Evolutionary conservation across 2,113 vertebrate species (phyloP).

Genomic region (Pyxicephalus adspersus): DNA sequence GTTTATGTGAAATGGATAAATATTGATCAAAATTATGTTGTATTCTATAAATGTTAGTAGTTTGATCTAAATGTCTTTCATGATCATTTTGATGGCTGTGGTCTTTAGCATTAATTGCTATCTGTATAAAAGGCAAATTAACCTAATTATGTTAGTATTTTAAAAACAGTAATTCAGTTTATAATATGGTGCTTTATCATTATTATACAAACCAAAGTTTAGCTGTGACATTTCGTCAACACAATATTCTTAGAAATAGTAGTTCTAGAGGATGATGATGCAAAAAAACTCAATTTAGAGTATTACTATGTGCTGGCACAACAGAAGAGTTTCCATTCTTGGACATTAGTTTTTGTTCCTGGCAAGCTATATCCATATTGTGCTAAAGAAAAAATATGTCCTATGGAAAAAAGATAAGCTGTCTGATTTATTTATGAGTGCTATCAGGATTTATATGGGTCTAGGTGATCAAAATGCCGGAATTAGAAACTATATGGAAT

Average conservation of each 20-base stretch:
- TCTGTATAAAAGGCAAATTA: too few relatives aligned
- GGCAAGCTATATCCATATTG: background rate
- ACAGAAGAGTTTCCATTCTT: background rate
- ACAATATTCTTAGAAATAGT: background rate
- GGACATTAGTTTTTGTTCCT: background rate
- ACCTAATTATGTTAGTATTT: too few relatives aligned
- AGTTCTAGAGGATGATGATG: too few relatives aligned
- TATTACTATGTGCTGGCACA: background rate
- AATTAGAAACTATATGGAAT: conserved; percentile 26
- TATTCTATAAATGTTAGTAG: too few relatives aligned
- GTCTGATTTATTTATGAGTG: conserved; percentile 1
- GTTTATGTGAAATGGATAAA: too few relatives aligned
- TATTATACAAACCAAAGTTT: too few relatives aligned
- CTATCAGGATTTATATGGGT: conserved; percentile 9
- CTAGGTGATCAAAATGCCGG: conserved; percentile 29
- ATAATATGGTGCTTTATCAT: too few relatives aligned
- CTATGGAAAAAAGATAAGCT: background rate
- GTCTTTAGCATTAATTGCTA: too few relatives aligned
- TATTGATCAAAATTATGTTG: too few relatives aligned
- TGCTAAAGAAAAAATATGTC: background rate
- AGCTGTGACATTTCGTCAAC: background rate
- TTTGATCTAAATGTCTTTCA: too few relatives aligned
- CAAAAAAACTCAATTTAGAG: background rate
- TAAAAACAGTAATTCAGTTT: too few relatives aligned
- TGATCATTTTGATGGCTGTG: too few relatives aligned